A percentile compares a stretch with the other conserved stretches of the same genome.
phyloP scores from a whole-genome alignment of 1,140 invertebrate species.

The Phthorimaea operculella region DNA sequence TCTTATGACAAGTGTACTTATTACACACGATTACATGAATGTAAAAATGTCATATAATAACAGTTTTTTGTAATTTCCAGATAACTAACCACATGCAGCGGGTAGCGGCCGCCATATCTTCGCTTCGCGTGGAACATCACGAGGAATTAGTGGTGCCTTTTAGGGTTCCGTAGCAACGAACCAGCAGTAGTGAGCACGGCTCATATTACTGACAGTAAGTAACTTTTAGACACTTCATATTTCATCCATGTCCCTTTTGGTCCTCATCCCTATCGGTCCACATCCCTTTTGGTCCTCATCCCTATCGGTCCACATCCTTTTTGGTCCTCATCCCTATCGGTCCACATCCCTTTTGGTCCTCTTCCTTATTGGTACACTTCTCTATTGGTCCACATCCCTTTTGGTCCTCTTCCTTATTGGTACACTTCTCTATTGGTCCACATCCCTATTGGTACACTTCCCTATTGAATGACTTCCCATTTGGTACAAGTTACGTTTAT shows the following conservation, averaged over 20 bases:
- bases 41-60: no score
- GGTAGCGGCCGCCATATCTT: slow-evolving; percentile 74
- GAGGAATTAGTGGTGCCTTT: slow-evolving; percentile 86
- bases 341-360: background rate
- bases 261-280: background rate
- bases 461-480: no score
- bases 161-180: slow-evolving; percentile 65
- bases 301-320: background rate
- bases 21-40: no score
- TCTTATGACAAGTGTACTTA: no score
- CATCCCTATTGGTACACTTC: no score
- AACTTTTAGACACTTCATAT: background rate
- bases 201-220: background rate
- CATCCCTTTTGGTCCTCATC: background rate
- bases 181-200: background rate
- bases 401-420: no score
- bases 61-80: slow-evolving; percentile 59
- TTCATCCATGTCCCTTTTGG: background rate
- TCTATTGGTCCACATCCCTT: no score
- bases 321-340: no score
- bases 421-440: no score
- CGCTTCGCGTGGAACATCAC: slow-evolving; percentile 82
- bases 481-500: no score
- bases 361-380: no score
- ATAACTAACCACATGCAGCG: slow-evolving; percentile 73